Conservation (phyloP, 2,888 invertebrate species). For the Amblyteles armatorius region DNA sequence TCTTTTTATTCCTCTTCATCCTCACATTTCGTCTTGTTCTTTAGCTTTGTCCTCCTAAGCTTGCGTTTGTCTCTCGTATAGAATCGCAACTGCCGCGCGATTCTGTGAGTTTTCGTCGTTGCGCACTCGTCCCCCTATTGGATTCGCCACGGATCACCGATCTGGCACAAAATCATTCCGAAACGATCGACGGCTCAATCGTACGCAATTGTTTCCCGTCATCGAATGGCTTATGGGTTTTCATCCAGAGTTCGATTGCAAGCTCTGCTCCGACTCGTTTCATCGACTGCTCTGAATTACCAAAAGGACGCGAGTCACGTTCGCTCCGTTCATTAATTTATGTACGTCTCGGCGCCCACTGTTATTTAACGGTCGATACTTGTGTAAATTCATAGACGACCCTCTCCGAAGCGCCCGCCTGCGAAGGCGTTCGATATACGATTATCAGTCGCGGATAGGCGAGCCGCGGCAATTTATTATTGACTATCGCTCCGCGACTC, state of each 20-base stretch:
- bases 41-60: constrained; percentile 8
- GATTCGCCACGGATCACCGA: constrained; percentile 12
- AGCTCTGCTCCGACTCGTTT: neutral
- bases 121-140: neutral
- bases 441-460: neutral
- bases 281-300: neutral
- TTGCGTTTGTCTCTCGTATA: neutral
- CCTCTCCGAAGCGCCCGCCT: neutral
- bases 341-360: neutral
- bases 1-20: constrained; percentile 17
- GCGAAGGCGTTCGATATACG: neutral
- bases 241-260: constrained; percentile 1
- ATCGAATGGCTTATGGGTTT: constrained; percentile 40
- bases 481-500: constrained; percentile 27
- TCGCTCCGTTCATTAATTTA: neutral
- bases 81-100: neutral
- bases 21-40: constrained; percentile 41
- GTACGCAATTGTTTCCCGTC: constrained; percentile 40
- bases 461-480: constrained; percentile 10
- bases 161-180: constrained; percentile 55
- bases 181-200: constrained; percentile 47
- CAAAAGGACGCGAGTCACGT: neutral
- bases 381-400: neutral
- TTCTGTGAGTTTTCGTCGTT: neutral
- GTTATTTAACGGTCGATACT: neutral